A percentile compares a stretch with the other conserved stretches of the same genome.
These are phyloP conservation scores for Pholis gunnellus DNA, from an alignment of 2,113 vertebrate genomes.

Conservation along the genomic window DNA sequence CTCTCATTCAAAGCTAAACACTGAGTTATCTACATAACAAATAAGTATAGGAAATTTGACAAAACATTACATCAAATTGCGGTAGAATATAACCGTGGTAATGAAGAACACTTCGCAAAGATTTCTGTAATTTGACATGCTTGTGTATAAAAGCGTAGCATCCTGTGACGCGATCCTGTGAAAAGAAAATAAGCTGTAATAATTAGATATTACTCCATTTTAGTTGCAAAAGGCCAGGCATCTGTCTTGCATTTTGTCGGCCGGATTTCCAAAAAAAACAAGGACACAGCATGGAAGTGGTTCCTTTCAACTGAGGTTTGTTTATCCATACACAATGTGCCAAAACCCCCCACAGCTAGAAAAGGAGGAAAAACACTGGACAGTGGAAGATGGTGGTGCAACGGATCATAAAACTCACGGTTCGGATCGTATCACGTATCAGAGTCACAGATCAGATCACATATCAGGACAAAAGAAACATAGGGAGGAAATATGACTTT, in stretches of 20 bases:
- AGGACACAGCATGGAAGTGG: not conserved
- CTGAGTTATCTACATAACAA: not conserved
- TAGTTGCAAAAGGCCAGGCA: not conserved
- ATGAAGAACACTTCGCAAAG: not conserved
- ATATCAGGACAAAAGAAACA: not conserved
- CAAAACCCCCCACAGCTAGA: constrained; percentile 4
- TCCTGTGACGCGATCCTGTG: not conserved
- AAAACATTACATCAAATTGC: not conserved
- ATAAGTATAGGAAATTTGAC: not conserved
- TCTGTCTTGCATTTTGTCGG: constrained; percentile 23
- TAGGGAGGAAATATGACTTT: too few relatives aligned
- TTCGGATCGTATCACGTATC: not conserved
- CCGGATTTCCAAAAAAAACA: not conserved
- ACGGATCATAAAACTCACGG: not conserved
- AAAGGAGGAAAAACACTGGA: not conserved
- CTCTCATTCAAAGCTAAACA: not conserved
- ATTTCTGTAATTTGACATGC: not conserved
- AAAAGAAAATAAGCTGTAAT: not conserved
- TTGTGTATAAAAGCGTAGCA: not conserved
- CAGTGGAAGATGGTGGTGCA: not conserved
- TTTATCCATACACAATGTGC: constrained; percentile 11
- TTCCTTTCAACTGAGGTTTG: constrained; percentile 22
- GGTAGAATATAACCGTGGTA: not conserved
- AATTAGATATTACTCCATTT: not conserved
- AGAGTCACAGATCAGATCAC: not conserved